A percentile compares a stretch with the other conserved stretches of the same genome.
phyloP scores from a whole-genome alignment of 2,113 vertebrate species.

The Rattus rattus region DNA sequence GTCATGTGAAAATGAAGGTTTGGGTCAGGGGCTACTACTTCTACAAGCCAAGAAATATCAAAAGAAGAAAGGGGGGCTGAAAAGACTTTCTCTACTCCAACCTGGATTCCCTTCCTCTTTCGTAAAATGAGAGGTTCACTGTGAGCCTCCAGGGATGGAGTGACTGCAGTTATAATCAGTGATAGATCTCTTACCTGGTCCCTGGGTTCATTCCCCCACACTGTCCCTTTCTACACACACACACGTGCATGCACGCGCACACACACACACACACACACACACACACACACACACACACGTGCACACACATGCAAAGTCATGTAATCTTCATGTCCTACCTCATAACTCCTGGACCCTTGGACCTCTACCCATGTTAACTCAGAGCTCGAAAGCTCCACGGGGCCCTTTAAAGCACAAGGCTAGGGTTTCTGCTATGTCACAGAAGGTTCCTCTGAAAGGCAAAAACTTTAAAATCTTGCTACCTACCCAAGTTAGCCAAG shows the following conservation, averaged over 20 bases:
- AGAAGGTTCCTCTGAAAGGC: neutral
- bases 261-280: too few species aligned
- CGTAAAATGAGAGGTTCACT: neutral
- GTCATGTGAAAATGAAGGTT: neutral
- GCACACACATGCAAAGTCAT: neutral
- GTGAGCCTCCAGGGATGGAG: neutral
- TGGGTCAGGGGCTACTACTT: neutral
- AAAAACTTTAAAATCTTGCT: neutral
- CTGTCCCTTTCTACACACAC: neutral
- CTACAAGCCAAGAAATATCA: neutral
- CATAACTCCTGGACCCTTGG: too few species aligned
- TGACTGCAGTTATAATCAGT: neutral
- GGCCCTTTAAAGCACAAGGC: neutral
- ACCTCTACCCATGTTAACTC: too few species aligned
- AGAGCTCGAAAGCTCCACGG: neutral
- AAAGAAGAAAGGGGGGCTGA: neutral
- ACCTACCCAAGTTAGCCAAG: neutral
- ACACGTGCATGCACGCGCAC: too few species aligned
- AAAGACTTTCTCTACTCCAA: neutral
- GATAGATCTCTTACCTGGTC: neutral
- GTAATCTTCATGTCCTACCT: neutral
- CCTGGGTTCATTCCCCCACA: neutral
- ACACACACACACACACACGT: too few species aligned
- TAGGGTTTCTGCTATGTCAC: neutral
- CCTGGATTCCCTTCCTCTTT: neutral